phyloP scores from a whole-genome alignment of 1,140 invertebrate species.

The Tenebrio molitor region DNA sequence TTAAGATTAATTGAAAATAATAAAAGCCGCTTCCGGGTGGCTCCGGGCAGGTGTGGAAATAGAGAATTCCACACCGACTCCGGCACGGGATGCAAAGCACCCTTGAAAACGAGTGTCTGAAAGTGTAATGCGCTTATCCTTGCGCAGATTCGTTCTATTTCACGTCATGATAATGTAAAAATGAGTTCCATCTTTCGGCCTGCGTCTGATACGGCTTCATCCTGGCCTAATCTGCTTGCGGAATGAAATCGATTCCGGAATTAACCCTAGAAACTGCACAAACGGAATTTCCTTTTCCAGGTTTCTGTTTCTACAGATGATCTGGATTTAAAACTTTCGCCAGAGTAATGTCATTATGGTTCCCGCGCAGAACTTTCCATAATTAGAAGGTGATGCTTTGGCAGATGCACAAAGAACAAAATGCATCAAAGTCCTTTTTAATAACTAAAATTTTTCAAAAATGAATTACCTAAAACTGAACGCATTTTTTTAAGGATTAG shows the following conservation, averaged over 20 bases:
- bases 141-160: slow-evolving; percentile 47
- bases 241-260: slow-evolving; percentile 53
- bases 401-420: no score
- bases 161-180: slow-evolving; percentile 55
- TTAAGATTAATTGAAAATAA: slow-evolving; percentile 26
- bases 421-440: no score
- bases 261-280: slow-evolving; percentile 51
- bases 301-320: slow-evolving; percentile 43
- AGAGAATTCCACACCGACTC: not conserved
- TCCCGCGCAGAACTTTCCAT: not conserved
- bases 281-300: slow-evolving; percentile 47
- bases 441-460: no score
- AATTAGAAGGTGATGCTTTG: no score
- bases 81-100: slow-evolving; percentile 17
- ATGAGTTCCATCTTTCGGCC: slow-evolving; percentile 54
- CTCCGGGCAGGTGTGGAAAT: slow-evolving; percentile 14
- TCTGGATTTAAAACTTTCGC: slow-evolving; percentile 40
- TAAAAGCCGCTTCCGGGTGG: not conserved
- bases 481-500: no score
- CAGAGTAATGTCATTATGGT: slow-evolving; percentile 12
- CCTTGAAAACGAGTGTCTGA: slow-evolving; percentile 40
- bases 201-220: slow-evolving; percentile 51
- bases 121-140: slow-evolving; percentile 46
- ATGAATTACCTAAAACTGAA: no score
- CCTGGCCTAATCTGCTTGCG: slow-evolving; percentile 51